These are phyloP conservation scores for Bruchidius siliquastri DNA, from an alignment of 2,888 invertebrate species.

Conservation along the genomic window DNA sequence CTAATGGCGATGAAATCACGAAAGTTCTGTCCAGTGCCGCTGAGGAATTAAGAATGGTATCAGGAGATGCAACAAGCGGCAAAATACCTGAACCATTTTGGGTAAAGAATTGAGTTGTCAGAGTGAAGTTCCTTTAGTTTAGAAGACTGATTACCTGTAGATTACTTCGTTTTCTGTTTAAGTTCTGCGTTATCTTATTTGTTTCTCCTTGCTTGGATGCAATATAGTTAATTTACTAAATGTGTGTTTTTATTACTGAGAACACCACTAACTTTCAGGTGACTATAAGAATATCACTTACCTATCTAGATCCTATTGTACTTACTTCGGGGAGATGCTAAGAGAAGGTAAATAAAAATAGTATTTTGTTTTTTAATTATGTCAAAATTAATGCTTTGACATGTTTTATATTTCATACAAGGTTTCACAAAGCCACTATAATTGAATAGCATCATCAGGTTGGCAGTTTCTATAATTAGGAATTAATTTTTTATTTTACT, in stretches of 20 bases:
- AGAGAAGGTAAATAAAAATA: too few relatives aligned
- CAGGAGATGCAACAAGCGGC: slow-evolving; percentile 5
- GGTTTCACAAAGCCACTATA: too few relatives aligned
- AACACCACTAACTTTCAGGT: not conserved
- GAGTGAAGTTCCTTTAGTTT: slow-evolving; percentile 8
- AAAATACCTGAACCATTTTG: slow-evolving; percentile 27
- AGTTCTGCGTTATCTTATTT: slow-evolving; percentile 7
- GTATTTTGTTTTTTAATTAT: too few relatives aligned
- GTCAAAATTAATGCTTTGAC: too few relatives aligned
- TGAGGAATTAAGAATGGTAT: slow-evolving; percentile 13
- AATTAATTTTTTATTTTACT: too few relatives aligned
- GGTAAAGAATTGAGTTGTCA: slow-evolving; percentile 20
- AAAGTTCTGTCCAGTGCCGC: slow-evolving; percentile 12
- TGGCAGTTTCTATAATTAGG: too few relatives aligned
- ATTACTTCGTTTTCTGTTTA: slow-evolving; percentile 12
- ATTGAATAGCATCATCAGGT: too few relatives aligned
- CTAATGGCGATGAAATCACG: slow-evolving; percentile 8
- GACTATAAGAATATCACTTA: not conserved
- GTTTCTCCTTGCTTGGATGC: not conserved
- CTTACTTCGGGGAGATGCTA: too few relatives aligned
- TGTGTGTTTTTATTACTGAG: not conserved
- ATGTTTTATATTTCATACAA: too few relatives aligned
- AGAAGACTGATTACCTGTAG: slow-evolving; percentile 7
- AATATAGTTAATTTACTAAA: slow-evolving; percentile 1
- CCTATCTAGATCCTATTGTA: too few relatives aligned